phyloP scores from a whole-genome alignment of 2,888 invertebrate species.

The Therioaphis trifolii region DNA sequence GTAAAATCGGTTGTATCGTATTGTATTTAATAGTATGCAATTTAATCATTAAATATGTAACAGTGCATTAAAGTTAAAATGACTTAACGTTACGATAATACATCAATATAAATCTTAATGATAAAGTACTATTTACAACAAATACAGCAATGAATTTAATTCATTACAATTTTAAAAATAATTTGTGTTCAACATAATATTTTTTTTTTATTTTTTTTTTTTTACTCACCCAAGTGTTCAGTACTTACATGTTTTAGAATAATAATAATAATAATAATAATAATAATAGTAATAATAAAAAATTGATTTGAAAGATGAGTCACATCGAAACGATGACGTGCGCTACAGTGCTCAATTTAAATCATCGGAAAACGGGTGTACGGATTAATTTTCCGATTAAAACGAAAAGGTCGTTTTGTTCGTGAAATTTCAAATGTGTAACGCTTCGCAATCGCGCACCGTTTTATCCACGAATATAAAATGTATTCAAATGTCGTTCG shows the following conservation, averaged over 20 bases:
- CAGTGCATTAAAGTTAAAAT: neutral
- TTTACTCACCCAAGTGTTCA: neutral
- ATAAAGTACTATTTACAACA: neutral
- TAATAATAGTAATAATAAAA: neutral
- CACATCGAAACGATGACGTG: no score
- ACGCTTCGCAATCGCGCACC: no score
- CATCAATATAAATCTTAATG: neutral
- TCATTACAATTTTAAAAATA: slow-evolving; percentile 7
- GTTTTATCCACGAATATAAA: no score
- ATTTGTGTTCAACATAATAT: neutral
- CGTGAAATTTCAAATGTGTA: no score
- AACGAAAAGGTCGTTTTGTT: no score
- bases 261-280: neutral
- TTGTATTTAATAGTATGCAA: neutral
- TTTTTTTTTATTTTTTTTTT: no score
- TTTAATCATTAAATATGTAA: neutral
- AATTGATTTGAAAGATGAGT: no score
- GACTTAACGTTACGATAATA: neutral
- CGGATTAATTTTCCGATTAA: no score
- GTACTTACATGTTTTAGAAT: neutral
- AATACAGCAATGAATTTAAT: neutral
- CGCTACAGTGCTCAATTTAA: no score
- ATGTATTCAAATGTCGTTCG: no score
- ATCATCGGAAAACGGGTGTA: no score
- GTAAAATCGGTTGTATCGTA: neutral